Conservation (phyloP, 2,113 vertebrate genomes). For the Eptatretus burgeri region DNA sequence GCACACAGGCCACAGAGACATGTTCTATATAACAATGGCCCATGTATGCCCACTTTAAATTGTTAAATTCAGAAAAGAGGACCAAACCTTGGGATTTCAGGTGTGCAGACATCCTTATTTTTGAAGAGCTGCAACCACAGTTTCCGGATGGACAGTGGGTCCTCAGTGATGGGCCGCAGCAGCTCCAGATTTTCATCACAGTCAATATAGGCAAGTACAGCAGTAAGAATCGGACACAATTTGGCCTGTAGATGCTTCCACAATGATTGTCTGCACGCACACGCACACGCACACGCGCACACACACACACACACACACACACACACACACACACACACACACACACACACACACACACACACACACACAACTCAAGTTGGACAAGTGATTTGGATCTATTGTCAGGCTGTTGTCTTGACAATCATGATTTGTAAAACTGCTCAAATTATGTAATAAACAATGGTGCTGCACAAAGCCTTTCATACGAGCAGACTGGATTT, state of each 20-base stretch:
- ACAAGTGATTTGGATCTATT: too few relatives aligned
- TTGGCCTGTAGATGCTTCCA: slow-evolving; percentile 1
- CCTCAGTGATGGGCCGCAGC: neutral
- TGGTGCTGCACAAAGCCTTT: too few relatives aligned
- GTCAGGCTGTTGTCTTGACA: too few relatives aligned
- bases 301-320: neutral
- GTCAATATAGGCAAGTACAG: slow-evolving; percentile 2
- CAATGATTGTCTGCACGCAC: neutral
- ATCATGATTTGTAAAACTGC: too few relatives aligned
- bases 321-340: neutral
- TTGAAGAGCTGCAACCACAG: neutral
- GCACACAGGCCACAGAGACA: too few relatives aligned
- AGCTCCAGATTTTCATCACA: slow-evolving; percentile 1
- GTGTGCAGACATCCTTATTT: neutral
- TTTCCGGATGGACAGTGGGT: neutral
- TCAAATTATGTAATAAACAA: too few relatives aligned
- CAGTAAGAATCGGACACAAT: neutral
- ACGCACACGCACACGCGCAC: too few relatives aligned
- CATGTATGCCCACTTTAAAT: too few relatives aligned
- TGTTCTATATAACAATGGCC: too few relatives aligned
- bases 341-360: neutral
- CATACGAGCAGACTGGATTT: too few relatives aligned
- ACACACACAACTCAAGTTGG: neutral
- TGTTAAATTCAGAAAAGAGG: too few relatives aligned
- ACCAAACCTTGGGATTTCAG: too few relatives aligned